These are phyloP conservation scores for Lepidurus arcticus DNA, from an alignment of 1,140 invertebrate species.

Conservation along the genomic window DNA sequence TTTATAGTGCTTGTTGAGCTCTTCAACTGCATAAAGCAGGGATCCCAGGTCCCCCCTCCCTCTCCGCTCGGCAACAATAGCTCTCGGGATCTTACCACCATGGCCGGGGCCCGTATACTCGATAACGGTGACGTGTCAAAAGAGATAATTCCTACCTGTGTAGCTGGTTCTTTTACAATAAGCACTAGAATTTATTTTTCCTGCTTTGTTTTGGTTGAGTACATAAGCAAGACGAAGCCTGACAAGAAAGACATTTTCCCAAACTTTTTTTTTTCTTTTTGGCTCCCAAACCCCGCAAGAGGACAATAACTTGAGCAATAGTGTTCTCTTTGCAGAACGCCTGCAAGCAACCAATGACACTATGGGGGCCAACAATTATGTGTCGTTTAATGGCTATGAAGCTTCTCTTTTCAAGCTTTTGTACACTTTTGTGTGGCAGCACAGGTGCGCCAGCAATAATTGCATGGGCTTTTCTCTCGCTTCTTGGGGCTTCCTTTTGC, in stretches of 20 bases:
- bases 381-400: constrained; percentile 12
- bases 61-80: background rate
- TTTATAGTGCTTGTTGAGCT: constrained; percentile 7
- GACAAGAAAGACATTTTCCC: background rate
- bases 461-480: background rate
- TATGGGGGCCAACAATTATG: constrained; percentile 17
- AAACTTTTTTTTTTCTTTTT: background rate
- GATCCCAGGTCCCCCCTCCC: background rate
- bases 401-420: background rate
- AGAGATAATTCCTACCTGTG: background rate
- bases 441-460: constrained; percentile 1
- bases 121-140: constrained; percentile 5
- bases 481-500: background rate
- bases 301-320: constrained; percentile 1
- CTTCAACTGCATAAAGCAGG: constrained; percentile 3
- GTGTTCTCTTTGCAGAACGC: background rate
- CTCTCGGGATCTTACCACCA: background rate
- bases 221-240: background rate
- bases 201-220: background rate
- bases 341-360: constrained; percentile 18
- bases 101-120: background rate
- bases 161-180: background rate
- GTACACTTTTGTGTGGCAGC: background rate
- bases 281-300: background rate
- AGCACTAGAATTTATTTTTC: background rate